Conservation (phyloP, 2,888 invertebrate species). For the Diabrotica balteata region DNA sequence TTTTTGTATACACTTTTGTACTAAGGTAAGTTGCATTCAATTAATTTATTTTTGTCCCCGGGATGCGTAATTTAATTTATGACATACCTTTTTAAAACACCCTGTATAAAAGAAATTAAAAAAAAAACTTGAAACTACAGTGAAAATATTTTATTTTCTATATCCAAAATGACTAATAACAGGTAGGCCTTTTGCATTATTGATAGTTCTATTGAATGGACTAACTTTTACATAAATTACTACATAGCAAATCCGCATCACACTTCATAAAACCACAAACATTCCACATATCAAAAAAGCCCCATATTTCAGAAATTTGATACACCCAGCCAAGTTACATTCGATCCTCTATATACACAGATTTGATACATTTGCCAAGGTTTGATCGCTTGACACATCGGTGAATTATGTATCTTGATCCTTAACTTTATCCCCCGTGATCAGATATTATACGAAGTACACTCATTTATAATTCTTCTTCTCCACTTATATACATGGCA, state of each 20-base stretch:
- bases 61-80: too few relatives aligned
- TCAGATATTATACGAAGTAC: constrained; percentile 38
- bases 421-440: constrained; percentile 40
- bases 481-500: constrained; percentile 24
- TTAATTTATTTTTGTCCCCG: too few relatives aligned
- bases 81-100: too few relatives aligned
- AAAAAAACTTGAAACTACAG: too few relatives aligned
- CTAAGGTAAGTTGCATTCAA: too few relatives aligned
- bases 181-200: too few relatives aligned
- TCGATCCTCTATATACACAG: constrained; percentile 35
- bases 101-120: too few relatives aligned
- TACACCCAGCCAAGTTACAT: constrained; percentile 32
- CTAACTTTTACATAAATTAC: not conserved
- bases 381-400: constrained; percentile 39
- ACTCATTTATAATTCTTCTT: constrained; percentile 38
- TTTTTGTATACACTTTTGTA: too few relatives aligned
- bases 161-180: too few relatives aligned
- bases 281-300: constrained; percentile 8
- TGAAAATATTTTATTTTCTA: too few relatives aligned
- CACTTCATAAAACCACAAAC: not conserved
- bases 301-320: constrained; percentile 40
- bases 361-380: constrained; percentile 43
- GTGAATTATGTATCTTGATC: constrained; percentile 41
- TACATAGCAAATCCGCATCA: not conserved
- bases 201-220: too few relatives aligned